phyloP scores from a whole-genome alignment of 2,113 vertebrate species.

The Mobula hypostoma region DNA sequence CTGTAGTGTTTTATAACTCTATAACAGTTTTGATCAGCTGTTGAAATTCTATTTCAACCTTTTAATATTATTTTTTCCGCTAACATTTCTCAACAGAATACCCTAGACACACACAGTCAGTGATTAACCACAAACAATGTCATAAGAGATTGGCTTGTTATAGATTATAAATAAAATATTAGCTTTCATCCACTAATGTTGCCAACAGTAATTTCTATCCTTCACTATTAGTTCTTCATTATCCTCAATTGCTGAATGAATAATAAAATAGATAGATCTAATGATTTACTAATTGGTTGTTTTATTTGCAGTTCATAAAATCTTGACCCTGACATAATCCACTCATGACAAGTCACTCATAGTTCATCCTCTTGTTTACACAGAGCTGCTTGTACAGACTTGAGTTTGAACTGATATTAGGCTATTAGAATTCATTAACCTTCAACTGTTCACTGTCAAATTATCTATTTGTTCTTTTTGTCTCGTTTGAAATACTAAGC shows the following conservation, averaged over 20 bases:
- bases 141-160: neutral
- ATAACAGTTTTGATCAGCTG: neutral
- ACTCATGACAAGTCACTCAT: neutral
- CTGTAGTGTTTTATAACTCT: no score
- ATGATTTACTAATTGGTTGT: neutral
- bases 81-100: neutral
- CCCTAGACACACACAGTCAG: neutral
- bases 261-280: neutral
- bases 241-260: neutral
- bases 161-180: constrained; percentile 29
- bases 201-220: neutral
- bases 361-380: neutral
- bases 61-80: neutral
- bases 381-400: neutral
- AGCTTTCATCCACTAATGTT: neutral
- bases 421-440: neutral
- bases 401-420: neutral
- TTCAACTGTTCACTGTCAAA: neutral
- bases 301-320: neutral
- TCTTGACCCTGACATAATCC: neutral
- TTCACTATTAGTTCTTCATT: neutral
- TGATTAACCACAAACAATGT: neutral
- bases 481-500: neutral
- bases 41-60: neutral
- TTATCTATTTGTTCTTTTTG: neutral